phyloP scores from a whole-genome alignment of 2,113 vertebrate species.

The Gopherus flavomarginatus region DNA sequence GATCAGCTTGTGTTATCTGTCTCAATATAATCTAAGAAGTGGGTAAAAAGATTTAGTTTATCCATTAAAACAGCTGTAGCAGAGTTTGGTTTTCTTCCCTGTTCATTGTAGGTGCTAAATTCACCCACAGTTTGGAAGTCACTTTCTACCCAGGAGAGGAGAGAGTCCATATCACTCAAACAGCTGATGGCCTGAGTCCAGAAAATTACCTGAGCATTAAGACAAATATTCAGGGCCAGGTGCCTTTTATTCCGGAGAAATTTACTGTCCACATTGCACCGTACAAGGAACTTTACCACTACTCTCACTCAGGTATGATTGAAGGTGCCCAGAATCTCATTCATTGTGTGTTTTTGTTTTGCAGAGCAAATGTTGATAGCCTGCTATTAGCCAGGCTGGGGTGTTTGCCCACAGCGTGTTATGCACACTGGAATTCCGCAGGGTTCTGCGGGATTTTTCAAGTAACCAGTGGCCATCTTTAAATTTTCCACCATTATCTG shows the following conservation, averaged over 20 bases:
- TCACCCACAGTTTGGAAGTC: conserved; percentile 87
- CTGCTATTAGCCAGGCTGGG: not conserved
- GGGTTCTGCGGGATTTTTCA: not conserved
- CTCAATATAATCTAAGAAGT: fast-evolving
- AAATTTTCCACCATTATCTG: not conserved
- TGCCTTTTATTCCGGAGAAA: conserved; percentile 85
- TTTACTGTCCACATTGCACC: conserved; percentile 84
- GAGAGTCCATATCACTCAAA: conserved; percentile 86
- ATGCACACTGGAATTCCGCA: not conserved
- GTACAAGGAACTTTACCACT: conserved; percentile 90
- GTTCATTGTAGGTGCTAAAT: conserved; percentile 85
- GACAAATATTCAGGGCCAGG: conserved; percentile 85
- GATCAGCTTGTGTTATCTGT: not conserved
- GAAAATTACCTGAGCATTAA: conserved; percentile 89
- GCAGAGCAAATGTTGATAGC: not conserved
- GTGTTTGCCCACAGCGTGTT: not conserved
- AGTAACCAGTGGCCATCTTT: not conserved
- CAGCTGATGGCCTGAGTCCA: conserved; percentile 84
- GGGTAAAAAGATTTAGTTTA: fast-evolving
- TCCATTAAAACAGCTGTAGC: not conserved
- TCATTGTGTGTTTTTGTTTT: not conserved
- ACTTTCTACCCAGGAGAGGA: conserved; percentile 90
- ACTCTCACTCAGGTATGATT: conserved; percentile 87
- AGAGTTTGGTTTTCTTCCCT: fast-evolving
- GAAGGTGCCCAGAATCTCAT: not conserved